Conservation (phyloP, 2,888 invertebrate species). For the Clostera curtula region DNA sequence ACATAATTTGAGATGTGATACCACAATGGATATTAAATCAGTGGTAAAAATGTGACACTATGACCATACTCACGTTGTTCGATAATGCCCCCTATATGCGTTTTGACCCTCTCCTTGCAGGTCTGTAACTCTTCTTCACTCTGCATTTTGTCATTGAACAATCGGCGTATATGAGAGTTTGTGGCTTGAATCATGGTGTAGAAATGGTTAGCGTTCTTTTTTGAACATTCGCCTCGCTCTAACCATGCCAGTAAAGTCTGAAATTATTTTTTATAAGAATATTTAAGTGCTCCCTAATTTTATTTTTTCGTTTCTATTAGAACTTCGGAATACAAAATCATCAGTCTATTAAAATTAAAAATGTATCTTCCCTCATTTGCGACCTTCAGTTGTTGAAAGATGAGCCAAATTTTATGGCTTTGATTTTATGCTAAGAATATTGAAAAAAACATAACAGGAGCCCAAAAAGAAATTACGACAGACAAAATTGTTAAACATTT, state of each 20-base stretch:
- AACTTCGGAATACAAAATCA: too few species aligned
- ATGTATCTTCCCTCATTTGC: too few species aligned
- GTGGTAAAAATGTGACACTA: constrained; percentile 5
- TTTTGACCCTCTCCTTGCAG: constrained; percentile 88
- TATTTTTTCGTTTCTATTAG: too few species aligned
- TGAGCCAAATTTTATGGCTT: too few species aligned
- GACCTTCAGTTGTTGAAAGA: too few species aligned
- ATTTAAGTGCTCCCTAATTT: too few species aligned
- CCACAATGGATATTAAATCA: constrained; percentile 6
- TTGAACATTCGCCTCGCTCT: constrained; percentile 94
- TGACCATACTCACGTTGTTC: constrained; percentile 92
- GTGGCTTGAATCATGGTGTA: constrained; percentile 97
- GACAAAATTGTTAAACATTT: too few species aligned
- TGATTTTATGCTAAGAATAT: too few species aligned
- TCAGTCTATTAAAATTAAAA: too few species aligned
- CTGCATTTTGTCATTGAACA: constrained; percentile 88
- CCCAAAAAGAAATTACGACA: too few species aligned
- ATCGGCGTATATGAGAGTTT: constrained; percentile 91
- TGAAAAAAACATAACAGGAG: too few species aligned
- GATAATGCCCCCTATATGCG: constrained; percentile 88
- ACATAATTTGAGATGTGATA: constrained; percentile 11
- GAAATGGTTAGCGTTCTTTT: constrained; percentile 92
- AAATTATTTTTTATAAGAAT: too few species aligned
- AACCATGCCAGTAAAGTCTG: constrained; percentile 92
- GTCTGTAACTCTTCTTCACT: constrained; percentile 92